A percentile compares a stretch with the other conserved stretches of the same genome.
These are phyloP conservation scores for Rattus norvegicus DNA, from an alignment of 2,113 vertebrate species.

Conservation along the genomic window GRCr8 NC_086026.1:42398001-42398500, in stretches of 20 bases:
- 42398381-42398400: not conserved
- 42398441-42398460: not conserved
- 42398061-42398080: too few species aligned
- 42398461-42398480: not conserved
- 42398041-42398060: not conserved
- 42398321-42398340: not conserved
- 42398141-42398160: not conserved
- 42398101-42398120: not conserved
- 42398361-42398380: not conserved
- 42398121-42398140: not conserved
- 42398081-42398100: not conserved
- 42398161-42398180: not conserved
- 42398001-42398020: not conserved
- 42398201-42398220: not conserved
- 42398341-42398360: not conserved
- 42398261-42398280: not conserved
- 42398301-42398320: not conserved
- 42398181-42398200: not conserved
- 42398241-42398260: not conserved
- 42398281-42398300: not conserved
- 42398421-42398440: not conserved
- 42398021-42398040: not conserved
- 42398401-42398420: not conserved
- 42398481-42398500: not conserved
- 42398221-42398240: not conserved